Conservation (phyloP, 2,888 invertebrate genomes). For the Conops quadrifasciatus region DNA sequence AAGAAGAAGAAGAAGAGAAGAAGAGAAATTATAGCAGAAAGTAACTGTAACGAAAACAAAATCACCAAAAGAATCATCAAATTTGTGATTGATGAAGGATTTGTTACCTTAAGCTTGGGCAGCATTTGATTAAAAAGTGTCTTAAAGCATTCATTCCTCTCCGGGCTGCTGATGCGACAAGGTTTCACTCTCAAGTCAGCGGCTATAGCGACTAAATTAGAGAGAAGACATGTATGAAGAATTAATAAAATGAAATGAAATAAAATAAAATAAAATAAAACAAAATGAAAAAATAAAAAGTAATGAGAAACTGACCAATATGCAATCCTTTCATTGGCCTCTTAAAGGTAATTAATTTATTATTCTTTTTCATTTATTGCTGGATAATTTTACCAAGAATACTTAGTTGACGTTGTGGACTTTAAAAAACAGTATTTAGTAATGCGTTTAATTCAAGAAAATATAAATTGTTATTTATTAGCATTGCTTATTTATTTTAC, state of each 20-base stretch:
- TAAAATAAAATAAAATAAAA: background rate
- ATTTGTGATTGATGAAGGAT: too few species aligned
- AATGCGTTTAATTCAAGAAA: too few species aligned
- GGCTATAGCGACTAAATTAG: conserved; percentile 43
- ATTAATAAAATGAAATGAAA: background rate
- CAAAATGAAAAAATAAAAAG: background rate
- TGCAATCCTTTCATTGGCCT: too few species aligned
- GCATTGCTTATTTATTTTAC: too few species aligned
- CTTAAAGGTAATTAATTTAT: too few species aligned
- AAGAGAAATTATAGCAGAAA: background rate
- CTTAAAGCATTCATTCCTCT: conserved; percentile 70
- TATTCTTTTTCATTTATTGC: too few species aligned
- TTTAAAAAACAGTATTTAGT: too few species aligned
- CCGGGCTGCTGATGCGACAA: conserved; percentile 69
- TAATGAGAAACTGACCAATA: too few species aligned
- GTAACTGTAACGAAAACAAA: background rate
- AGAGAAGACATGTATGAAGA: background rate
- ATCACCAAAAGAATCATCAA: too few species aligned
- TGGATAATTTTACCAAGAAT: too few species aligned
- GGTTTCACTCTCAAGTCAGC: conserved; percentile 52
- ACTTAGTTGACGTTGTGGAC: too few species aligned
- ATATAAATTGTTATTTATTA: too few species aligned
- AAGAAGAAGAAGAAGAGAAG: background rate
- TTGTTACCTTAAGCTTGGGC: conserved; percentile 55
- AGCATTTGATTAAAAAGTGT: conserved; percentile 68